phyloP scores from a whole-genome alignment of 2,113 vertebrate species.

The Sterna hirundo region DNA sequence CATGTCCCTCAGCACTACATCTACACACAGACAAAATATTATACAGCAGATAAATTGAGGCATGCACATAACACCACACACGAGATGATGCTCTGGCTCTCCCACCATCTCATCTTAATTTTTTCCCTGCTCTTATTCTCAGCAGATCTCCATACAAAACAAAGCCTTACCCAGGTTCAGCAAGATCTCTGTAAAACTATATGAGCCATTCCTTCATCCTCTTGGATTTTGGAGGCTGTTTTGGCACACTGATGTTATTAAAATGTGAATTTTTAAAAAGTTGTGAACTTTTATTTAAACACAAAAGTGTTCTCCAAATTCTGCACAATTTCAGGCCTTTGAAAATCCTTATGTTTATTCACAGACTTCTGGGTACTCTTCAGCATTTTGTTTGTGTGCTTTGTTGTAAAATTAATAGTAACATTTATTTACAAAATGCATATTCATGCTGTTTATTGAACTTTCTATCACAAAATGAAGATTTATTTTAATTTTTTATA shows the following conservation, averaged over 20 bases:
- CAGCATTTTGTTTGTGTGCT: background rate
- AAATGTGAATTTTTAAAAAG: background rate
- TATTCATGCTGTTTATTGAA: background rate
- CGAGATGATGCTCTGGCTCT: background rate
- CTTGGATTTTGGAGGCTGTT: background rate
- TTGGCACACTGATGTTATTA: background rate
- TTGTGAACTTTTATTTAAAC: background rate
- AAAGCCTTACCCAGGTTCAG: background rate
- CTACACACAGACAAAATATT: background rate
- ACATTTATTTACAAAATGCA: background rate
- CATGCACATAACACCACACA: accelerated
- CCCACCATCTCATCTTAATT: background rate
- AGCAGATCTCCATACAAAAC: background rate
- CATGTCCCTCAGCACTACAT: background rate
- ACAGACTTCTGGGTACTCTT: background rate
- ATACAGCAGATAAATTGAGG: background rate
- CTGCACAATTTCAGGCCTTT: background rate
- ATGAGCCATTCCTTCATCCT: background rate
- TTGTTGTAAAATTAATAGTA: background rate
- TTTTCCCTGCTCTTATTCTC: background rate
- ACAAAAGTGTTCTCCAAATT: background rate
- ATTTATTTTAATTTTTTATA: background rate
- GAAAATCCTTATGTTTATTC: background rate
- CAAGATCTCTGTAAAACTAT: background rate
- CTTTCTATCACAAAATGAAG: background rate